phyloP scores from a whole-genome alignment of 2,888 invertebrate species.

The Euzophera pinguis region DNA sequence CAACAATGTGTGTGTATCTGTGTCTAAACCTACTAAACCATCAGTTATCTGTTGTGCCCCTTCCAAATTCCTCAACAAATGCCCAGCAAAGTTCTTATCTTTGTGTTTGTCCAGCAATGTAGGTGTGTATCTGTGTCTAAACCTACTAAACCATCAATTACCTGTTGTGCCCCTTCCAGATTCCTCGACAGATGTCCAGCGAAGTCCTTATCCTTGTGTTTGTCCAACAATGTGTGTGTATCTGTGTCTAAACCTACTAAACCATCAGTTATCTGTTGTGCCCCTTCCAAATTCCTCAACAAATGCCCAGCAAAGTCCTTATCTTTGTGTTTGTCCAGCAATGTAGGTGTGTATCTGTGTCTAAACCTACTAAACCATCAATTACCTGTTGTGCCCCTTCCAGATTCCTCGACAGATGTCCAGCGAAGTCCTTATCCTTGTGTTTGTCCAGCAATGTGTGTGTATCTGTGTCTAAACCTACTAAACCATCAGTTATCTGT shows the following conservation, averaged over 20 bases:
- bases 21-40: no score
- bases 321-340: background rate
- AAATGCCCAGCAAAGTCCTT: slow-evolving; percentile 85
- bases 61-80: background rate
- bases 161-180: slow-evolving; percentile 95
- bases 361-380: background rate
- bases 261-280: slow-evolving; percentile 84
- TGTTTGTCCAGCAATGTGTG: background rate
- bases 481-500: no score
- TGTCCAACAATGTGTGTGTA: slow-evolving; percentile 82
- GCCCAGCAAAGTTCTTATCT: slow-evolving; percentile 85
- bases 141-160: slow-evolving; percentile 14
- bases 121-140: no score
- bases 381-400: slow-evolving; percentile 86
- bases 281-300: slow-evolving; percentile 45
- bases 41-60: slow-evolving; percentile 85
- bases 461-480: slow-evolving; percentile 95
- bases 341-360: no score
- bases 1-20: slow-evolving; percentile 80
- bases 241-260: no score
- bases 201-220: slow-evolving; percentile 96
- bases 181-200: slow-evolving; percentile 96
- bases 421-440: slow-evolving; percentile 84
- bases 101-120: background rate
- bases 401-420: slow-evolving; percentile 61